phyloP scores from a whole-genome alignment of 35 echinoderm and acorn worm genomes.

The Stichopus chloronotus region DNA sequence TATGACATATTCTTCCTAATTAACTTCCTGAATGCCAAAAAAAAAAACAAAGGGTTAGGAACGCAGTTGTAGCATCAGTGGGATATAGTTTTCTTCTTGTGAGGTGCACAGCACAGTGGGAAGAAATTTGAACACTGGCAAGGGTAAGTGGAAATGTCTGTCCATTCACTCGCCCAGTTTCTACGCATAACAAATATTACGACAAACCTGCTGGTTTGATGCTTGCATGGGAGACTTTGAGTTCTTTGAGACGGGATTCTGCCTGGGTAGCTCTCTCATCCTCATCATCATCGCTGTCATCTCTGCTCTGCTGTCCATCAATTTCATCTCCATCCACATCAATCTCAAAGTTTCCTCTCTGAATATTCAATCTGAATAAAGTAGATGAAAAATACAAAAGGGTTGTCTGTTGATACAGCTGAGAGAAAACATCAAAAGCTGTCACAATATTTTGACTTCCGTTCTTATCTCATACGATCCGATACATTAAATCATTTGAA shows the following conservation, averaged over 20 bases:
- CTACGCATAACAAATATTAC: not conserved
- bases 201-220: slow-evolving; percentile 71
- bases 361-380: slow-evolving; percentile 43
- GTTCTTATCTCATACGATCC: too few species aligned
- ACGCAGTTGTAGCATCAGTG: too few species aligned
- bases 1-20: too few species aligned
- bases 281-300: slow-evolving; percentile 72
- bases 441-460: too few species aligned
- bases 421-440: not conserved
- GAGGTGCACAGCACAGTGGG: too few species aligned
- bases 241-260: slow-evolving; percentile 19
- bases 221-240: slow-evolving; percentile 24
- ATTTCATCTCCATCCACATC: slow-evolving; percentile 85
- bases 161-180: too few species aligned
- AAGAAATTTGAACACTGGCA: too few species aligned
- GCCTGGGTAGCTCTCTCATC: slow-evolving; percentile 7
- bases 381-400: not conserved
- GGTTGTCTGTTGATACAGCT: not conserved
- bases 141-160: too few species aligned
- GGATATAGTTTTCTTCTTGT: too few species aligned
- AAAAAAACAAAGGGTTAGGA: too few species aligned
- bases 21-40: too few species aligned
- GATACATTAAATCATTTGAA: too few species aligned
- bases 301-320: slow-evolving; percentile 48
- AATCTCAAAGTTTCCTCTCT: slow-evolving; percentile 79